Conservation (phyloP, 2,888 invertebrate genomes). For the Platycnemis pennipes region DNA sequence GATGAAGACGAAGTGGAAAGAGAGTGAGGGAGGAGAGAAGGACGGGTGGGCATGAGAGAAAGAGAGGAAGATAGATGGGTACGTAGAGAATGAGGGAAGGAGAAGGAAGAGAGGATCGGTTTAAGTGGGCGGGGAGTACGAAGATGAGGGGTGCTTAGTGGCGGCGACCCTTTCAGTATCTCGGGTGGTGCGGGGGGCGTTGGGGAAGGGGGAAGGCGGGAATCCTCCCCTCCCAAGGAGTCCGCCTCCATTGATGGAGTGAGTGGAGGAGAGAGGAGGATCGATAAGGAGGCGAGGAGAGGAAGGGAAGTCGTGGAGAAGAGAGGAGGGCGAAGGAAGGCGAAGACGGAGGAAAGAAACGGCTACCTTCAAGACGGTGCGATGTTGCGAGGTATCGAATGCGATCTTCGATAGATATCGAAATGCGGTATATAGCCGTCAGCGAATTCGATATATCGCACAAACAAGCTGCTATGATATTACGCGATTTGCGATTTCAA, state of each 20-base stretch:
- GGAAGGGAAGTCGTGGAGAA: neutral
- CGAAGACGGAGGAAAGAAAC: neutral
- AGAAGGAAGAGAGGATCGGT: neutral
- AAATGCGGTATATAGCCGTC: too few relatives aligned
- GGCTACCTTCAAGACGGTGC: neutral
- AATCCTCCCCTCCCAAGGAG: neutral
- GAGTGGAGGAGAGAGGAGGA: neutral
- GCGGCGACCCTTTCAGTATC: constrained; percentile 1
- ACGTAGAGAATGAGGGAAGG: neutral
- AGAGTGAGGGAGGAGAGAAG: neutral
- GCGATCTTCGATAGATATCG: too few relatives aligned
- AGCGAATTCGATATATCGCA: too few relatives aligned
- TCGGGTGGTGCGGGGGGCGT: neutral
- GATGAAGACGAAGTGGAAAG: neutral
- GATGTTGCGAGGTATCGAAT: too few relatives aligned
- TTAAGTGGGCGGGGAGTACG: neutral
- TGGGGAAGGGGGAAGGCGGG: neutral
- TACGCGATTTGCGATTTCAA: too few relatives aligned
- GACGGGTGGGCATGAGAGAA: neutral
- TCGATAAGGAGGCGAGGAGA: neutral
- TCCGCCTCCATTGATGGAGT: neutral
- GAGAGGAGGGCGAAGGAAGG: neutral
- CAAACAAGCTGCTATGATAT: too few relatives aligned
- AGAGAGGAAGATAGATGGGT: neutral
- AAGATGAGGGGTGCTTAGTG: neutral